Percentiles rank a stretch among this genome's conserved stretches.
These are phyloP conservation scores for Leucopsar rothschildi DNA, from an alignment of 2,113 vertebrate genomes.

Conservation along the genomic window DNA sequence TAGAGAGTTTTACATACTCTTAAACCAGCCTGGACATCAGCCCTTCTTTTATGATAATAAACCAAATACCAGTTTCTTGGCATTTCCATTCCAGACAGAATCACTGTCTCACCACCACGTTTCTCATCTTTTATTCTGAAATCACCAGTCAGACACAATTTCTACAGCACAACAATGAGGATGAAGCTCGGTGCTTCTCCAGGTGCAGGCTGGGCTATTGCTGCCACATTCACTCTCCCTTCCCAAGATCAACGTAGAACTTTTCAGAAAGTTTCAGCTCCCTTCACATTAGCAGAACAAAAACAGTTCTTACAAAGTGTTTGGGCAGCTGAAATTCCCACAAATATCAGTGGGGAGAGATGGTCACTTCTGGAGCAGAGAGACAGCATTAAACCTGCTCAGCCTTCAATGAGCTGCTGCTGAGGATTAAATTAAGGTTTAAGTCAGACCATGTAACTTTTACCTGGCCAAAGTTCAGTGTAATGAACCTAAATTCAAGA, in stretches of 20 bases:
- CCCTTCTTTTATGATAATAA: background rate
- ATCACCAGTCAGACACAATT: background rate
- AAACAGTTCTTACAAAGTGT: background rate
- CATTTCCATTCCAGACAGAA: background rate
- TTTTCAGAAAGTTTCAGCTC: background rate
- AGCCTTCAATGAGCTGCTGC: background rate
- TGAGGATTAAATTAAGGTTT: background rate
- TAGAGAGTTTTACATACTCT: background rate
- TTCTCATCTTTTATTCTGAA: background rate
- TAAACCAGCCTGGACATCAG: background rate
- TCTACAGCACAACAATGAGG: rapidly evolving
- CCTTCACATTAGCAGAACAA: background rate
- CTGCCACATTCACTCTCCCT: background rate
- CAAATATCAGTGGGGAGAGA: background rate
- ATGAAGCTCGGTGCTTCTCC: background rate
- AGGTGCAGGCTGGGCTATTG: background rate
- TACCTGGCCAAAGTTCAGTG: background rate
- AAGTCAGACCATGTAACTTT: background rate
- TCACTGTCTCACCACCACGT: background rate
- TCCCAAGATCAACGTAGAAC: background rate
- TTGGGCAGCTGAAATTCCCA: background rate
- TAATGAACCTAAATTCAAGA: background rate
- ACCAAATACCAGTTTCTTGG: background rate
- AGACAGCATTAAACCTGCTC: background rate
- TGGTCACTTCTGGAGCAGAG: background rate